Percentiles rank a stretch among this genome's conserved stretches.
These are phyloP conservation scores for Furcifer pardalis DNA, from an alignment of 2,797 vertebrate genomes.

Conservation along the genomic window DNA sequence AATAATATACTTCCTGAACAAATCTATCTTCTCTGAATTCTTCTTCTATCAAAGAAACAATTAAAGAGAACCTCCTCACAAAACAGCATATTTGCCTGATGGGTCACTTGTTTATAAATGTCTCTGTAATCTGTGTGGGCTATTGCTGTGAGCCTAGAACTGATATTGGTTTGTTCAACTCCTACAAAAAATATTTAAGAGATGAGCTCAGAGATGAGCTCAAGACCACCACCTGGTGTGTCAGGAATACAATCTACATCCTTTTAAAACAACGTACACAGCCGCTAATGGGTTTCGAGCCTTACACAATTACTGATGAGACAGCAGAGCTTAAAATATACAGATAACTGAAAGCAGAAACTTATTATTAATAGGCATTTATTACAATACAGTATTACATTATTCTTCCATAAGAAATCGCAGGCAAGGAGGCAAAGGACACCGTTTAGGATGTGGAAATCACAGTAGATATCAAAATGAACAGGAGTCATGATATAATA, in stretches of 20 bases:
- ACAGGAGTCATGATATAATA: not conserved
- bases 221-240: conserved; percentile 28
- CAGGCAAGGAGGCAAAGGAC: not conserved
- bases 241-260: conserved; percentile 18
- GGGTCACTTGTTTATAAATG: conserved; percentile 5
- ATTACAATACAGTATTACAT: too few species aligned
- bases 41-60: conserved; percentile 20
- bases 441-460: not conserved
- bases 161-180: not conserved
- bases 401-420: not conserved
- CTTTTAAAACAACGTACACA: not conserved
- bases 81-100: conserved; percentile 19
- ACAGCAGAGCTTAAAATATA: not conserved
- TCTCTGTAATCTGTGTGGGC: not conserved
- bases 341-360: conserved; percentile 2
- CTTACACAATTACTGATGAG: not conserved
- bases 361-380: too few species aligned
- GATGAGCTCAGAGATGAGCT: conserved; percentile 12
- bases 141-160: not conserved
- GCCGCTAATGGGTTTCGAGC: conserved; percentile 6
- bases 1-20: conserved; percentile 26
- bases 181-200: conserved; percentile 20
- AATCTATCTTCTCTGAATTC: conserved; percentile 40
- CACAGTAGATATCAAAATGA: not conserved
- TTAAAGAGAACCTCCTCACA: not conserved